Evolutionary conservation across 2,797 vertebrate genomes (phyloP).

Genomic region (Hydrocynus forskahlii): DNA sequence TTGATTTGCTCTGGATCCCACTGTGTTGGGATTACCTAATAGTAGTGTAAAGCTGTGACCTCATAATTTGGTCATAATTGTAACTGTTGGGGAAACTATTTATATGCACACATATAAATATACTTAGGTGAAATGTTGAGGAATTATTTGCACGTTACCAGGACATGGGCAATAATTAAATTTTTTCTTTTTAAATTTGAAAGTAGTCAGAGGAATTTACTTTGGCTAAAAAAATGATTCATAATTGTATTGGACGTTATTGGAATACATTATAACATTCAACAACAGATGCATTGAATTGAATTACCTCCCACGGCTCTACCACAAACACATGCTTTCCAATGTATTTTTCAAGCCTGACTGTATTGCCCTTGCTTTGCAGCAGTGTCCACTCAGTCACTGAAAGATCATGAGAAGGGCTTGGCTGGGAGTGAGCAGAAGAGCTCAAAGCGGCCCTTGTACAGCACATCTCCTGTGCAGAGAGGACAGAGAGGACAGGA

Average conservation of each 20-base stretch:
- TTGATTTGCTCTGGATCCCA: neutral
- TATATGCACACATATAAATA: neutral
- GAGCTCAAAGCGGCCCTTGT: constrained; percentile 35
- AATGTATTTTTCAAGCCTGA: neutral
- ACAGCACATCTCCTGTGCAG: constrained; percentile 56
- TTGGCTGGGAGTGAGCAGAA: constrained; percentile 50
- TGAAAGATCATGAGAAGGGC: constrained; percentile 65
- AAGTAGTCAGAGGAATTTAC: neutral
- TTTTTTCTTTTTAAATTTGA: neutral
- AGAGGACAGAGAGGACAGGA: constrained; percentile 62
- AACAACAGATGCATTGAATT: too few relatives aligned
- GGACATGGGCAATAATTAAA: neutral
- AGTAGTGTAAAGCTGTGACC: neutral
- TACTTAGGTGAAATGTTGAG: neutral
- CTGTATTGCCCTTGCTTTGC: constrained; percentile 21
- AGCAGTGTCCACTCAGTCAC: constrained; percentile 72
- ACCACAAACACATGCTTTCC: neutral
- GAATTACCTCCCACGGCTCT: too few relatives aligned
- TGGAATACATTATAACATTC: too few relatives aligned
- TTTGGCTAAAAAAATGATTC: too few relatives aligned
- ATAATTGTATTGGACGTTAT: too few relatives aligned
- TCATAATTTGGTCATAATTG: neutral
- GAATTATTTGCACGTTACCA: neutral
- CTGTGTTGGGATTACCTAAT: neutral
- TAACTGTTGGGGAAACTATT: too few relatives aligned